These are phyloP conservation scores for Pantherophis guttatus DNA, from an alignment of 2,113 vertebrate species.

Conservation along the genomic window DNA sequence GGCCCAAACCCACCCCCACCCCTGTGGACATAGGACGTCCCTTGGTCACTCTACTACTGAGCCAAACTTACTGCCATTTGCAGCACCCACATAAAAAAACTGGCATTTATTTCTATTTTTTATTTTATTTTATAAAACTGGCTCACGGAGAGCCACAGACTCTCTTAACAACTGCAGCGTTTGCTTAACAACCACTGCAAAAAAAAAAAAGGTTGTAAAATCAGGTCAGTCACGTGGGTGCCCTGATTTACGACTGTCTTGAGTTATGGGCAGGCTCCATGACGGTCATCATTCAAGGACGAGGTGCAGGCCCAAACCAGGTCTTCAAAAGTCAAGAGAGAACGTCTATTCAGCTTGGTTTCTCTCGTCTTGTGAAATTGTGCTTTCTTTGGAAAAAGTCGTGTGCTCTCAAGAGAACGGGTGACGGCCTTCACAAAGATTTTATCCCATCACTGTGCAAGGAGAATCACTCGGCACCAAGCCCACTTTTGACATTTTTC, in stretches of 20 bases:
- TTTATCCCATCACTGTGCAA: too few relatives aligned
- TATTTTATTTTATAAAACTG: neutral
- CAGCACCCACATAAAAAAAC: neutral
- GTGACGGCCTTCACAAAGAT: too few relatives aligned
- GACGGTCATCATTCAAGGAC: too few relatives aligned
- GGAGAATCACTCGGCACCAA: too few relatives aligned
- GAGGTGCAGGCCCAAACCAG: neutral
- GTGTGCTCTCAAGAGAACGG: neutral
- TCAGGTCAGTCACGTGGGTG: too few relatives aligned
- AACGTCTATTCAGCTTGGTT: neutral
- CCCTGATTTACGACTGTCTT: too few relatives aligned
- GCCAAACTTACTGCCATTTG: neutral
- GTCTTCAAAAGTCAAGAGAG: neutral
- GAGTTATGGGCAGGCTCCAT: too few relatives aligned
- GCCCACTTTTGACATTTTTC: too few relatives aligned
- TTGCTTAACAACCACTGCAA: too few relatives aligned
- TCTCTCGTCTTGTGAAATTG: neutral
- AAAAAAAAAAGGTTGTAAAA: too few relatives aligned
- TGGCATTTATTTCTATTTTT: neutral
- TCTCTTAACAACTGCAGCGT: too few relatives aligned
- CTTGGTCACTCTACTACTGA: neutral
- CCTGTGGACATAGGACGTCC: neutral
- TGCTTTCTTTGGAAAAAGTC: conserved; percentile 25
- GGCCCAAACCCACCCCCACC: neutral
- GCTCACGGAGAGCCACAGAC: too few relatives aligned